A percentile compares a stretch with the other conserved stretches of the same genome.
These are phyloP conservation scores for Gisinianus flammeolus DNA, from an alignment of 2,888 invertebrate species.

Conservation along the genomic window DNA sequence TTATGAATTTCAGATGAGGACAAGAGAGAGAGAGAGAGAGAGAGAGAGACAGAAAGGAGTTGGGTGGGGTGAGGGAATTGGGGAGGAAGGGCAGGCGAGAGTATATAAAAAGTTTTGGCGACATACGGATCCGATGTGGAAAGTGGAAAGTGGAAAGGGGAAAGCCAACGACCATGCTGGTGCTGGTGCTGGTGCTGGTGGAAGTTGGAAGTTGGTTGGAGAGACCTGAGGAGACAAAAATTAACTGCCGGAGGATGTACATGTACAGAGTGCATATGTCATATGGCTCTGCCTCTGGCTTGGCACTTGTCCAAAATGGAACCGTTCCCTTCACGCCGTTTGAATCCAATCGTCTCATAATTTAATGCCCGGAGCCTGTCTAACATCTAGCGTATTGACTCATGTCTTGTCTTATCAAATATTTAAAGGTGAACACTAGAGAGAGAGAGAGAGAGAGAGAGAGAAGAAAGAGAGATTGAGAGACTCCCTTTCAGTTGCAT, in stretches of 20 bases:
- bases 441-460: not conserved
- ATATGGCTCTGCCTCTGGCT: not conserved
- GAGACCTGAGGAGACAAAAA: not conserved
- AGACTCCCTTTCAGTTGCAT: not conserved
- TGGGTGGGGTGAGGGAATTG: not conserved
- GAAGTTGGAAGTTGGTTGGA: not conserved
- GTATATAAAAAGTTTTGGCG: not conserved
- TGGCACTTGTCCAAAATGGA: not conserved
- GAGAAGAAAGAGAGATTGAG: not conserved
- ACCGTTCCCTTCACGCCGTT: slow-evolving; percentile 27
- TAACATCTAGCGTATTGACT: not conserved
- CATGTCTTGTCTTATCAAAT: not conserved
- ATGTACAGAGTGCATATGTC: not conserved
- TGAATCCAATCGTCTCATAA: slow-evolving; percentile 28
- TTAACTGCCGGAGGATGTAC: not conserved
- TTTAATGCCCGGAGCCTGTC: slow-evolving; percentile 23
- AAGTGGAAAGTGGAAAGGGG: not conserved
- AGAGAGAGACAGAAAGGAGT: not conserved
- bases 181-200: too few relatives aligned
- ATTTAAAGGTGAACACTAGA: not conserved
- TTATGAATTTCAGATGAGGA: not conserved
- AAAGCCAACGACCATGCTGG: too few relatives aligned
- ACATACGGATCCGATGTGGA: not conserved
- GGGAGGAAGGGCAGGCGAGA: not conserved
- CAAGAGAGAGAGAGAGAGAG: not conserved